A percentile compares a stretch with the other conserved stretches of the same genome.
Evolutionary conservation across 2,888 invertebrate species (phyloP).

Genomic region (Drosophila putrida): DNA sequence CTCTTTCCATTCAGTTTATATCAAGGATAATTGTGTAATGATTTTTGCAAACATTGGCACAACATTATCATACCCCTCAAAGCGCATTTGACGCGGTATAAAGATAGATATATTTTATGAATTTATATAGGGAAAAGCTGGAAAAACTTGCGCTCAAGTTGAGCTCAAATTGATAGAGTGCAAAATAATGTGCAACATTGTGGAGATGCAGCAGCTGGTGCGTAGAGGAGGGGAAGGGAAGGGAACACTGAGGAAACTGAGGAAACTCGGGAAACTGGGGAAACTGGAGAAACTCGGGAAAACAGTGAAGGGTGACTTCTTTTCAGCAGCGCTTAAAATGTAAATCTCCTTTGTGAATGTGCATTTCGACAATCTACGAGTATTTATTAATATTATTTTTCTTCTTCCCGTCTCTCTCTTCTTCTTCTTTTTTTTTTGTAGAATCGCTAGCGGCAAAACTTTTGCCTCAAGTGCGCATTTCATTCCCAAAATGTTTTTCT

Average conservation of each 20-base stretch:
- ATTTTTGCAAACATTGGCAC: background rate
- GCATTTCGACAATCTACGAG: slow-evolving; percentile 54
- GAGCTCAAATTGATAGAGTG: slow-evolving; percentile 70
- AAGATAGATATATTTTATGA: slow-evolving; percentile 21
- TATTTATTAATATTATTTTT: slow-evolving; percentile 56
- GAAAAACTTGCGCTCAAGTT: slow-evolving; percentile 53
- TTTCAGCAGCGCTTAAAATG: slow-evolving; percentile 41
- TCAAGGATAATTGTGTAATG: background rate
- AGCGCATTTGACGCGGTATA: slow-evolving; percentile 3
- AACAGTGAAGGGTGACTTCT: background rate
- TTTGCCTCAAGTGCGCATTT: slow-evolving; percentile 50
- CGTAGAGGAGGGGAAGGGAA: no score
- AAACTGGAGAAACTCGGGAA: no score
- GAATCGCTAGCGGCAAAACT: slow-evolving; percentile 58
- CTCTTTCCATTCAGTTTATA: background rate
- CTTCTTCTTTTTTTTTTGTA: slow-evolving; percentile 19
- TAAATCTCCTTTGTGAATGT: slow-evolving; percentile 48
- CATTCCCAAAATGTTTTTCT: slow-evolving; percentile 42
- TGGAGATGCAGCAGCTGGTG: slow-evolving; percentile 20
- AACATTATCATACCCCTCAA: background rate
- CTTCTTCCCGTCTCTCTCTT: no score
- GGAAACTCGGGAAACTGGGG: background rate
- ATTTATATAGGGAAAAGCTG: slow-evolving; percentile 28
- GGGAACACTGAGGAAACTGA: no score
- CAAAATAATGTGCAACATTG: slow-evolving; percentile 77